Evolutionary conservation across 1,140 invertebrate genomes (phyloP).

Genomic region (Bombus balteatus): DNA sequence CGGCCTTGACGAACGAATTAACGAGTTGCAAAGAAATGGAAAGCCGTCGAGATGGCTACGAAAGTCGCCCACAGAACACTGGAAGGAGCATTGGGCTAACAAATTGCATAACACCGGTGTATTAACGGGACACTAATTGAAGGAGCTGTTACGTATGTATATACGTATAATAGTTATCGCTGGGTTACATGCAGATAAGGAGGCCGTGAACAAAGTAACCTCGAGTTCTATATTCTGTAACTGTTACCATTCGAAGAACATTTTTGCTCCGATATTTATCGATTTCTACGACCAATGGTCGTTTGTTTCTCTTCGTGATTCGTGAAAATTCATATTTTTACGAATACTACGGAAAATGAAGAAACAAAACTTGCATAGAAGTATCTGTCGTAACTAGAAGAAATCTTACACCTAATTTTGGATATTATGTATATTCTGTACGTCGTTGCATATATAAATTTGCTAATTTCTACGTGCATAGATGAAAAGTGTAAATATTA

Average conservation of each 20-base stretch:
- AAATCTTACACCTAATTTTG: too few relatives aligned
- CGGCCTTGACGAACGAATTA: slow-evolving; percentile 61
- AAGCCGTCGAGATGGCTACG: slow-evolving; percentile 42
- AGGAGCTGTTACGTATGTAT: slow-evolving; percentile 59
- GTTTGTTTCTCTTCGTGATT: background rate
- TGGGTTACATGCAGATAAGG: slow-evolving; percentile 33
- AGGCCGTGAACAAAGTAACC: slow-evolving; percentile 19
- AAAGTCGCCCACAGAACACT: slow-evolving; percentile 41
- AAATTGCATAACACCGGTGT: slow-evolving; percentile 62
- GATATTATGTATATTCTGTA: too few relatives aligned
- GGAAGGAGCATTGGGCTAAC: slow-evolving; percentile 10
- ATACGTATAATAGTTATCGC: slow-evolving; percentile 57
- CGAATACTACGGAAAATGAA: background rate
- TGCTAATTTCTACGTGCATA: too few relatives aligned
- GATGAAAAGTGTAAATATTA: too few relatives aligned
- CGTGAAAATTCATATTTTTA: background rate
- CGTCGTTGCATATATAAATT: too few relatives aligned
- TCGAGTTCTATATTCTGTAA: background rate
- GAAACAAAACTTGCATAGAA: background rate
- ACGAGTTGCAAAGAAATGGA: slow-evolving; percentile 58
- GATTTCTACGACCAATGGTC: background rate
- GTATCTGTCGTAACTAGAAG: background rate
- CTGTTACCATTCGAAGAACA: background rate
- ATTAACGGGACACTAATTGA: slow-evolving; percentile 71
- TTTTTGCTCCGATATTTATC: background rate